Conservation (phyloP, 1,140 invertebrate species). For the Zaprionus taronus region DNA sequence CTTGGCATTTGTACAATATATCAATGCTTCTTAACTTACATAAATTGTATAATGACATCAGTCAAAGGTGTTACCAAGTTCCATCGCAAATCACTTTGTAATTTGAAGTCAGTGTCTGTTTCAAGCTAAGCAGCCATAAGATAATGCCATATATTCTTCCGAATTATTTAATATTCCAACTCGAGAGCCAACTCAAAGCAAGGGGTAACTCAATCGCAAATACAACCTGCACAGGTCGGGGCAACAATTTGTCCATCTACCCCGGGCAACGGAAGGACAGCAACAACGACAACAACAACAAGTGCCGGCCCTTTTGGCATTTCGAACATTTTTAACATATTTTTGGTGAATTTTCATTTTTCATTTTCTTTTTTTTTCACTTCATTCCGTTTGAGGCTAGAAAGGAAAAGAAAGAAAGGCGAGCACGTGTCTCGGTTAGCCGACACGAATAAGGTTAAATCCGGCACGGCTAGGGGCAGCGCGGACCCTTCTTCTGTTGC, state of each 20-base stretch:
- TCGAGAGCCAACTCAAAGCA: not conserved
- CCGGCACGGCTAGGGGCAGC: not conserved
- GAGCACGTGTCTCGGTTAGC: slow-evolving; percentile 30
- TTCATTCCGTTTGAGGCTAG: not conserved
- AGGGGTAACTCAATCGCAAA: slow-evolving; percentile 4
- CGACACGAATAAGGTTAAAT: slow-evolving; percentile 16
- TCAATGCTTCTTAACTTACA: too few species aligned
- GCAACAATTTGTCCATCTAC: slow-evolving; percentile 18
- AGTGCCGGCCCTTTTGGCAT: slow-evolving; percentile 27
- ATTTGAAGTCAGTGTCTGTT: too few species aligned
- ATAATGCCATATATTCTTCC: too few species aligned
- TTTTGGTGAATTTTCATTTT: slow-evolving; percentile 8
- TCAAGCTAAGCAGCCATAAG: too few species aligned
- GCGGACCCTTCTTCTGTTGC: not conserved
- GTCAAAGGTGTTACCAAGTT: too few species aligned
- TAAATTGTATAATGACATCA: too few species aligned
- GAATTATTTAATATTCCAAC: not conserved
- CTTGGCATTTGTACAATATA: too few species aligned
- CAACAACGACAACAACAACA: slow-evolving; percentile 1
- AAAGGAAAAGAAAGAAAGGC: not conserved
- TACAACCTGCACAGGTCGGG: not conserved
- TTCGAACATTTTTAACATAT: slow-evolving; percentile 29
- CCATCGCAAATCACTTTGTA: too few species aligned
- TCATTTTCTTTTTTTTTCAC: slow-evolving; percentile 4
- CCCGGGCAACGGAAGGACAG: not conserved